These are phyloP conservation scores for Cinara cedri DNA, from an alignment of 2,888 invertebrate genomes.

Conservation along the genomic window DNA sequence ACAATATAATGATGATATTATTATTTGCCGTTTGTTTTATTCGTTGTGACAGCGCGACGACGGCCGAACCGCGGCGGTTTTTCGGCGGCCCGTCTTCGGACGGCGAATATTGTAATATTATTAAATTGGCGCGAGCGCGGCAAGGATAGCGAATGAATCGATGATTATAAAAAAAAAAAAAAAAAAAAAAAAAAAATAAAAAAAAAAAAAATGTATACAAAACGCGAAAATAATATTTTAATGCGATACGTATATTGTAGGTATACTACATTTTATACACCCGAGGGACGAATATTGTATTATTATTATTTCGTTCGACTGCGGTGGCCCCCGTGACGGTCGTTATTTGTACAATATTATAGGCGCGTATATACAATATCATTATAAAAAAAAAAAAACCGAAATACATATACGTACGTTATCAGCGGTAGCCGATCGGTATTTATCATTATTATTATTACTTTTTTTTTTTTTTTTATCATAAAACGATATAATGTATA, in stretches of 20 bases:
- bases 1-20: not conserved
- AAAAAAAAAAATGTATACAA: not conserved
- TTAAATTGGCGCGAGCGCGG: too few relatives aligned
- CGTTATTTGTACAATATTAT: not conserved
- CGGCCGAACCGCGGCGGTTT: too few relatives aligned
- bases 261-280: too few relatives aligned
- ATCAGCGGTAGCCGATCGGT: conserved; percentile 56
- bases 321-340: not conserved
- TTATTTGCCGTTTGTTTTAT: not conserved
- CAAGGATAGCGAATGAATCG: too few relatives aligned
- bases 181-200: too few relatives aligned
- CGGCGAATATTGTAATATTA: too few relatives aligned
- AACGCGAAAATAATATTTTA: not conserved
- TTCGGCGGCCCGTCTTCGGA: too few relatives aligned
- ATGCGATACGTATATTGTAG: not conserved
- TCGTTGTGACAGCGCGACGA: not conserved
- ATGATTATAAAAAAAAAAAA: too few relatives aligned
- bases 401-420: conserved; percentile 14
- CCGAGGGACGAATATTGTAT: too few relatives aligned
- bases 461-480: too few relatives aligned
- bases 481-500: conserved; percentile 38
- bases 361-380: not conserved
- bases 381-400: too few relatives aligned
- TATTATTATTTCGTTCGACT: not conserved
- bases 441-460: conserved; percentile 20